phyloP scores from a whole-genome alignment of 2,113 vertebrate species.

The Poicephalus gulielmi region DNA sequence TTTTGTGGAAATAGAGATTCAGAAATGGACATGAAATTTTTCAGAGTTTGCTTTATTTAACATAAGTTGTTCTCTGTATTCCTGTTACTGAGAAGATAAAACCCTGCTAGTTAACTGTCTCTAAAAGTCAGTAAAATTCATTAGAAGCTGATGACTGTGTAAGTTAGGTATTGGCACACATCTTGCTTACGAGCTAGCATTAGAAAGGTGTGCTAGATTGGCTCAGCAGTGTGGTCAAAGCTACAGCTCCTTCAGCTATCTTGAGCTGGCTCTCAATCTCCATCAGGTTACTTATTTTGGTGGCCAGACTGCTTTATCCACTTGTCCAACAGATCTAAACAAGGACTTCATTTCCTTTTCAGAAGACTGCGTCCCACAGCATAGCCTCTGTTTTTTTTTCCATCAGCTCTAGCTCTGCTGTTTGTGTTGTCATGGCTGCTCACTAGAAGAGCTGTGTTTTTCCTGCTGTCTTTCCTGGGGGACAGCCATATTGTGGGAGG shows the following conservation, averaged over 20 bases:
- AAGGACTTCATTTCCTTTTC: not conserved
- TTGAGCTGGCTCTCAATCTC: not conserved
- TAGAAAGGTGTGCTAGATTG: not conserved
- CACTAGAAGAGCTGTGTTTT: not conserved
- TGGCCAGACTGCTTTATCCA: not conserved
- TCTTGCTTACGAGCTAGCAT: not conserved
- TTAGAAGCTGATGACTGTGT: not conserved
- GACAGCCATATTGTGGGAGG: not conserved
- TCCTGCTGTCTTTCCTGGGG: not conserved
- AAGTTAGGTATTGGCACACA: not conserved
- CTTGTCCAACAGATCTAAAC: not conserved
- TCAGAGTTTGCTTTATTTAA: not conserved
- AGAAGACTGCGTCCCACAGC: not conserved
- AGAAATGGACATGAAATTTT: not conserved
- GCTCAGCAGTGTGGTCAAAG: not conserved
- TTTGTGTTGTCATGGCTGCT: not conserved
- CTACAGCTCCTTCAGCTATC: not conserved
- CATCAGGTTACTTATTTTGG: not conserved
- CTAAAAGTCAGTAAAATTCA: not conserved
- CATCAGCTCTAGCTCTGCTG: not conserved
- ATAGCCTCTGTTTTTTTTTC: not conserved
- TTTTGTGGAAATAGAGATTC: not conserved
- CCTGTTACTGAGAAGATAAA: not conserved
- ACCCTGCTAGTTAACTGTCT: not conserved
- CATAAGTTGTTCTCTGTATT: not conserved